Conservation (phyloP, 1,140 invertebrate genomes). For the Drosophila murphyi region DNA sequence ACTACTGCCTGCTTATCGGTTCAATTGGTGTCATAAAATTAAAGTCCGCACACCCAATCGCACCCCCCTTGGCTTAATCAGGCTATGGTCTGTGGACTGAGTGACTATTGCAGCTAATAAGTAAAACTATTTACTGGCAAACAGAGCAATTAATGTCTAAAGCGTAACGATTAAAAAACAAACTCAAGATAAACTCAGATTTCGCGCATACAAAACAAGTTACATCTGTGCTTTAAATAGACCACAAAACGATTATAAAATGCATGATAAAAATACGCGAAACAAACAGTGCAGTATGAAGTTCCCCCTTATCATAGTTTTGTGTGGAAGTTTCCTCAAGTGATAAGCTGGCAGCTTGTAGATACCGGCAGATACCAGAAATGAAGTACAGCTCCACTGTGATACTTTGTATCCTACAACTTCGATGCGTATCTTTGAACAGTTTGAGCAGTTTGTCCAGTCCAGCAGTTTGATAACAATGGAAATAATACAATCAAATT, state of each 20-base stretch:
- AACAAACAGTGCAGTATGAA: conserved; percentile 9
- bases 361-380: conserved; percentile 6
- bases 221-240: conserved; percentile 23
- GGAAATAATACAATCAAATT: conserved; percentile 28
- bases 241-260: conserved; percentile 30
- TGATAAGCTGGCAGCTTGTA: conserved; percentile 32
- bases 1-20: conserved; percentile 31
- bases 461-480: conserved; percentile 41
- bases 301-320: conserved; percentile 21
- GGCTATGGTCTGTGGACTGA: conserved; percentile 16
- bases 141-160: conserved; percentile 12
- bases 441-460: conserved; percentile 1
- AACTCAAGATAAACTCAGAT: background rate
- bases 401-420: background rate
- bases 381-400: too few relatives aligned
- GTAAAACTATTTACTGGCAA: conserved; percentile 24
- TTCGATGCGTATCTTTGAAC: conserved; percentile 13
- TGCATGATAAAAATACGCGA: conserved; percentile 28
- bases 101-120: conserved; percentile 10
- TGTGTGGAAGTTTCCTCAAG: conserved; percentile 30
- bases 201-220: background rate
- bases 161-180: background rate
- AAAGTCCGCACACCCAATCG: background rate
- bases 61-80: background rate
- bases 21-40: conserved; percentile 38